Percentiles rank a stretch among this genome's conserved stretches.
phyloP scores from a whole-genome alignment of 1,140 invertebrate species.

The Diachasmimorpha longicaudata region DNA sequence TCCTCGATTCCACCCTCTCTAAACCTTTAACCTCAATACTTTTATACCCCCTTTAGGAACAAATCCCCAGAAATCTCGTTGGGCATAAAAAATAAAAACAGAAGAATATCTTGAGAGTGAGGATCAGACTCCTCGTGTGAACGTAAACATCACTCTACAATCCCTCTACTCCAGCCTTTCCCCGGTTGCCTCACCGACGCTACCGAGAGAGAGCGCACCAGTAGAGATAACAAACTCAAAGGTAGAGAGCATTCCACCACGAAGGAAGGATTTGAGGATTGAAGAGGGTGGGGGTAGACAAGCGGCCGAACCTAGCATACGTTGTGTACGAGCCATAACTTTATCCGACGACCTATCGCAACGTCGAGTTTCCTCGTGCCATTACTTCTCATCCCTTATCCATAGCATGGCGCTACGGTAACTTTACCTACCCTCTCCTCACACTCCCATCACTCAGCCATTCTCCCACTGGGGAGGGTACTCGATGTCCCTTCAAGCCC shows the following conservation, averaged over 20 bases:
- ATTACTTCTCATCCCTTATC: conserved; percentile 28
- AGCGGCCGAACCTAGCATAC: conserved; percentile 10
- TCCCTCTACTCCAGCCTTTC: neutral
- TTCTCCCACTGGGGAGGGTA: neutral
- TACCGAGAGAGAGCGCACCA: neutral
- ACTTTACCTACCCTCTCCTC: conserved; percentile 6
- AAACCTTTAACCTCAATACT: neutral
- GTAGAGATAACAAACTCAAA: neutral
- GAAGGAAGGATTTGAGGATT: neutral
- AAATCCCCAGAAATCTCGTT: neutral
- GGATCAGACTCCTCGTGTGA: conserved; percentile 3
- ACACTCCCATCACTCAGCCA: neutral
- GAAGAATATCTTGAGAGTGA: neutral
- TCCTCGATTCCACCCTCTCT: neutral
- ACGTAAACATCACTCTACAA: conserved; percentile 14
- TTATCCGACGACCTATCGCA: conserved; percentile 25
- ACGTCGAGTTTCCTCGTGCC: conserved; percentile 23
- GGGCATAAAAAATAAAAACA: neutral
- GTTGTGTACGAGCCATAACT: conserved; percentile 25
- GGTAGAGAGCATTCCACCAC: neutral
- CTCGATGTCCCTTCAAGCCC: neutral
- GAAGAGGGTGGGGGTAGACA: neutral
- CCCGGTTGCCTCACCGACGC: conserved; percentile 5
- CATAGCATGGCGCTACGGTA: conserved; percentile 21
- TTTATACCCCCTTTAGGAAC: neutral